Conservation (phyloP, 2,797 vertebrate genomes). For the Halcyon smyrnensis region DNA sequence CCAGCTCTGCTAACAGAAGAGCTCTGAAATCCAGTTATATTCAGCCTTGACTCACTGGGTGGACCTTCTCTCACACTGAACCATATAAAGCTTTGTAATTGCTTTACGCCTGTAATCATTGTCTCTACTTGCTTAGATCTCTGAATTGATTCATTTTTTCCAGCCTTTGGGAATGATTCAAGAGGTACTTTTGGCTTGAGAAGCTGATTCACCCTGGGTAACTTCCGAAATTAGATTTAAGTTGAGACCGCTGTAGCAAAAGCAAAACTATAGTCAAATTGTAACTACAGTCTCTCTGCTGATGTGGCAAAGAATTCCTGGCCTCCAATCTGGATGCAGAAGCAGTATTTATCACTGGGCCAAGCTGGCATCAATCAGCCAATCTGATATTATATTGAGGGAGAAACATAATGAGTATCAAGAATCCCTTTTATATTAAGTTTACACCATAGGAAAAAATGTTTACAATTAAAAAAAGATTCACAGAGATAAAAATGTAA, state of each 20-base stretch:
- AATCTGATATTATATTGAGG: neutral
- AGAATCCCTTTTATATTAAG: neutral
- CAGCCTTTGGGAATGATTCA: neutral
- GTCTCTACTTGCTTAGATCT: neutral
- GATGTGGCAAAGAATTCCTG: neutral
- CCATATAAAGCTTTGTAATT: neutral
- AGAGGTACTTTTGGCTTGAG: constrained; percentile 12
- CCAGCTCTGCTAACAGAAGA: neutral
- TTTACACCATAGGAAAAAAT: neutral
- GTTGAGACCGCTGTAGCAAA: neutral
- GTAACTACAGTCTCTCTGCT: neutral
- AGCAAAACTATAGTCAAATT: neutral
- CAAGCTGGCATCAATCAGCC: neutral
- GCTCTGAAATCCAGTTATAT: neutral
- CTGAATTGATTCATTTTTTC: constrained; percentile 1
- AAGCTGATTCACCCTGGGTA: constrained; percentile 26
- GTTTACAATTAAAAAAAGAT: neutral
- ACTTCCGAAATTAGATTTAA: constrained; percentile 8
- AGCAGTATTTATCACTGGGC: neutral
- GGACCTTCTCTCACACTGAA: neutral
- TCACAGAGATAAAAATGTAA: neutral
- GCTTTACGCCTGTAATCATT: neutral
- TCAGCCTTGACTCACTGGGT: neutral
- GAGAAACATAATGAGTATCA: neutral
- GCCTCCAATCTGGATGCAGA: neutral